Conservation (phyloP, 2,113 vertebrate genomes). For the Trochalopteron elliotii region DNA sequence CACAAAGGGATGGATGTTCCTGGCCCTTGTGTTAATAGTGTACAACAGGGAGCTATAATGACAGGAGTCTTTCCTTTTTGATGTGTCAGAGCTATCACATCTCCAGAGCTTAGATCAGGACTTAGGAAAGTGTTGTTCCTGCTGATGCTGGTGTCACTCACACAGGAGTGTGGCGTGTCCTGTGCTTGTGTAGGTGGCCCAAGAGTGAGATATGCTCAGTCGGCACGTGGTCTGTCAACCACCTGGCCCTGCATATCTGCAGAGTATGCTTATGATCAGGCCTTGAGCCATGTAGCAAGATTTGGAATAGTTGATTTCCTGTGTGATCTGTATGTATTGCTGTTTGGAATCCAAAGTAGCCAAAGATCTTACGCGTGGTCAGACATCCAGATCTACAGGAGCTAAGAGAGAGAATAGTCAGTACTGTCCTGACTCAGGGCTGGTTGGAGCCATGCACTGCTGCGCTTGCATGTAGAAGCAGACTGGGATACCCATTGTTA, state of each 20-base stretch:
- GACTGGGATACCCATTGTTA: not conserved
- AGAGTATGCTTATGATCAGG: not conserved
- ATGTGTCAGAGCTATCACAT: not conserved
- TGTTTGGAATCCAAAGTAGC: not conserved
- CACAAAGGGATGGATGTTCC: not conserved
- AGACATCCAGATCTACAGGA: not conserved
- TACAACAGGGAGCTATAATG: not conserved
- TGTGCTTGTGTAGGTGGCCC: not conserved
- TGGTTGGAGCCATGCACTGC: not conserved
- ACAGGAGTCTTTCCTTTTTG: not conserved
- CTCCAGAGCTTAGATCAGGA: not conserved
- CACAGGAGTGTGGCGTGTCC: not conserved
- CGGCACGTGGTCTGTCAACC: not conserved
- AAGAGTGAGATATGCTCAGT: not conserved
- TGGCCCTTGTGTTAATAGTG: not conserved
- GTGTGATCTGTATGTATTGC: not conserved
- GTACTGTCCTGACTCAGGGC: not conserved
- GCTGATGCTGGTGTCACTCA: not conserved
- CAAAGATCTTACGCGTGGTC: not conserved
- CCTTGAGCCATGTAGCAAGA: rapidly evolving
- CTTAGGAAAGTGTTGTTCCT: not conserved
- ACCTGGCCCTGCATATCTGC: not conserved
- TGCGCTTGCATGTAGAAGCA: not conserved
- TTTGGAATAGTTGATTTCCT: not conserved
- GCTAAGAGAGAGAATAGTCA: not conserved